Conservation (phyloP, 2,888 invertebrate species). For the Agrochola lychnidis region DNA sequence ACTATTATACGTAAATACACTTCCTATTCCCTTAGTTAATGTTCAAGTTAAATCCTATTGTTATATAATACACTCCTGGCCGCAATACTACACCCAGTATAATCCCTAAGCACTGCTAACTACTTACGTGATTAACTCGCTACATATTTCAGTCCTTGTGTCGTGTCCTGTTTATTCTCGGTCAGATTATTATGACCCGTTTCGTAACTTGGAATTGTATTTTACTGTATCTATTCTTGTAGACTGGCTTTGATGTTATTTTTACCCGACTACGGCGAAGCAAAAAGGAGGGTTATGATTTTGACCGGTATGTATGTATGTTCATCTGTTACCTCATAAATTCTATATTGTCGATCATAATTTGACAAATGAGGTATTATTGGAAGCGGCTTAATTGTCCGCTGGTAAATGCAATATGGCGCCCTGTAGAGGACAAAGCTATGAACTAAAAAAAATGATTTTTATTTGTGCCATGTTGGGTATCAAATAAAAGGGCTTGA, state of each 20-base stretch:
- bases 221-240: neutral
- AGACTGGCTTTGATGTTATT: neutral
- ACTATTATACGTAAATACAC: neutral
- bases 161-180: slow-evolving; percentile 26
- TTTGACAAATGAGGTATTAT: too few species aligned
- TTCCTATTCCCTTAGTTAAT: neutral
- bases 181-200: neutral
- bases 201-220: neutral
- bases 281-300: too few species aligned
- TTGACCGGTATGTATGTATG: too few species aligned
- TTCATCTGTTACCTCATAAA: too few species aligned
- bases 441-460: too few species aligned
- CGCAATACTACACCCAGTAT: neutral
- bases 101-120: slow-evolving; percentile 29
- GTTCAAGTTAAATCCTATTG: slow-evolving; percentile 23
- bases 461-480: too few species aligned
- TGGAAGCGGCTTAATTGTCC: too few species aligned
- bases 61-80: neutral
- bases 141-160: slow-evolving; percentile 39
- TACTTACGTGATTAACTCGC: slow-evolving; percentile 33
- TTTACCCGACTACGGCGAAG: too few species aligned
- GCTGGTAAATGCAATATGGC: too few species aligned
- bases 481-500: too few species aligned
- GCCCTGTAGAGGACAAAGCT: too few species aligned
- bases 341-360: too few species aligned